Evolutionary conservation across 2,797 vertebrate genomes (phyloP).

Genomic region (Aeoliscus strigatus): DNA sequence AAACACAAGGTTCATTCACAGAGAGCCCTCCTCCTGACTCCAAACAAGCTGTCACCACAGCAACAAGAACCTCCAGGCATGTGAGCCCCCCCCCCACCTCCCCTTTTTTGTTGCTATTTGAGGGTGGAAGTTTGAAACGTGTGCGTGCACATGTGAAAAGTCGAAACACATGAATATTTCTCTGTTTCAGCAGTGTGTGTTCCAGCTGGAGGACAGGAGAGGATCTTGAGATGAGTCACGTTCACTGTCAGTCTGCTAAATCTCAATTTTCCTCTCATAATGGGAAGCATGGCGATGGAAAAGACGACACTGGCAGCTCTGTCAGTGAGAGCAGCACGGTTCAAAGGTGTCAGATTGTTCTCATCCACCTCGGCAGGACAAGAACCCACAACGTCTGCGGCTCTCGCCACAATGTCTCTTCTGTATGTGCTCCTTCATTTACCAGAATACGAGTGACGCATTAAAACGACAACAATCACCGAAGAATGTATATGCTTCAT

Average conservation of each 20-base stretch:
- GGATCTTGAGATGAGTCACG: slow-evolving; percentile 45
- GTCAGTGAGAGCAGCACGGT: background rate
- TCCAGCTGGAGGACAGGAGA: slow-evolving; percentile 13
- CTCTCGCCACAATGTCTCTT: background rate
- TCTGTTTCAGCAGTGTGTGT: too few species aligned
- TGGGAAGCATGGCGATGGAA: slow-evolving; percentile 2
- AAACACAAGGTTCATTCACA: slow-evolving; percentile 77
- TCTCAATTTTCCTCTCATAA: slow-evolving; percentile 28
- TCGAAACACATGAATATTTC: too few species aligned
- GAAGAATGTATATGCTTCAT: too few species aligned
- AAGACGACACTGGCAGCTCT: slow-evolving; percentile 7
- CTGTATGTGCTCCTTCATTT: too few species aligned
- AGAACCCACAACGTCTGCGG: background rate
- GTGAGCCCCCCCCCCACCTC: slow-evolving; percentile 13
- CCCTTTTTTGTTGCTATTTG: slow-evolving; percentile 39
- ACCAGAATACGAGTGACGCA: background rate
- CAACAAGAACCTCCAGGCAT: slow-evolving; percentile 43
- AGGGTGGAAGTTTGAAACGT: slow-evolving; percentile 27
- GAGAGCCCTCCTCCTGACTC: slow-evolving; percentile 38
- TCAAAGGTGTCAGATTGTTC: too few species aligned
- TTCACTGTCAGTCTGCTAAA: slow-evolving; percentile 22
- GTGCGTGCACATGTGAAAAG: too few species aligned
- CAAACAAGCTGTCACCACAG: slow-evolving; percentile 68
- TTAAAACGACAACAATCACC: too few species aligned
- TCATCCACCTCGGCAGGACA: background rate